Evolutionary conservation across 2,888 invertebrate species (phyloP).

Genomic region (Lasioglossum zephyrum): DNA sequence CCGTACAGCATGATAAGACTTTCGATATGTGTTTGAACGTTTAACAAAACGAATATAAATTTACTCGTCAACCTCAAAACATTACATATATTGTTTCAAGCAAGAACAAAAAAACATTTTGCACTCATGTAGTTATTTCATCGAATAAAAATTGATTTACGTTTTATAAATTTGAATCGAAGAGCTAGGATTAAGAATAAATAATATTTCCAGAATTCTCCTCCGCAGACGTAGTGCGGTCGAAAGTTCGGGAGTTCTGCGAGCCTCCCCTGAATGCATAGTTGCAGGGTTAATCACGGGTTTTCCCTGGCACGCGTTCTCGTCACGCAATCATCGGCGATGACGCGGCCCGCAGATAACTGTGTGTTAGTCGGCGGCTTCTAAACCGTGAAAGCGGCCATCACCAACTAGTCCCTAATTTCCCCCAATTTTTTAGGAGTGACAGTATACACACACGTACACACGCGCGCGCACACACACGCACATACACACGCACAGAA

Average conservation of each 20-base stretch:
- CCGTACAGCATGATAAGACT: too few relatives aligned
- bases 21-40: too few relatives aligned
- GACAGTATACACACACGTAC: not conserved
- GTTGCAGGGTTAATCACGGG: slow-evolving; percentile 38
- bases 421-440: slow-evolving; percentile 30
- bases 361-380: slow-evolving; percentile 27
- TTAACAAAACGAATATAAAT: too few relatives aligned
- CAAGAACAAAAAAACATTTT: too few relatives aligned
- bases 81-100: too few relatives aligned
- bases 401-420: slow-evolving; percentile 53
- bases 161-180: too few relatives aligned
- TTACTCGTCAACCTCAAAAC: too few relatives aligned
- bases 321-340: slow-evolving; percentile 23
- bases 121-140: too few relatives aligned
- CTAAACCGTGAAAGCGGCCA: slow-evolving; percentile 50
- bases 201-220: not conserved
- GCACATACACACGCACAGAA: not conserved
- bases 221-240: not conserved
- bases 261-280: not conserved
- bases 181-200: not conserved
- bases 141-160: too few relatives aligned
- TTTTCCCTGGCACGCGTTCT: slow-evolving; percentile 26
- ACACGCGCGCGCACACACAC: not conserved
- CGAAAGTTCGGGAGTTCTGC: not conserved
- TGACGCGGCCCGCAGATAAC: slow-evolving; percentile 15